phyloP scores from a whole-genome alignment of 2,113 vertebrate species.

The Apteryx mantelli region DNA sequence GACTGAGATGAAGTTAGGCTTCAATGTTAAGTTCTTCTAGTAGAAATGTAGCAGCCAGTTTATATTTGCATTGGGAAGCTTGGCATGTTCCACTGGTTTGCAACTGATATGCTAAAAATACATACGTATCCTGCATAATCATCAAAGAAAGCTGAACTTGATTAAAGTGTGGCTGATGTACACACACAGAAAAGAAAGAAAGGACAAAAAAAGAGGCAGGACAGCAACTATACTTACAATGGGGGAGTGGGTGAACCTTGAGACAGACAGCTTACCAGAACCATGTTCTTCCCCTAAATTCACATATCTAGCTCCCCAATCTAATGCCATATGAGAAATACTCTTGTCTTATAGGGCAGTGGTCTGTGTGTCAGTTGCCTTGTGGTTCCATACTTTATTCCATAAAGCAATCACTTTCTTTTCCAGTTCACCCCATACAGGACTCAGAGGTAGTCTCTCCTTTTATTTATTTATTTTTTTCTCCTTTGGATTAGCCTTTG shows the following conservation, averaged over 20 bases:
- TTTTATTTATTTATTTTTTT: background rate
- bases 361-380: background rate
- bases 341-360: background rate
- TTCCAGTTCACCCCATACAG: background rate
- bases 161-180: background rate
- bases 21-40: background rate
- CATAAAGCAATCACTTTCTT: background rate
- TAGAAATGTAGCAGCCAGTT: constrained; percentile 4
- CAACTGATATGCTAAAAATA: background rate
- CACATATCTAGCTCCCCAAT: background rate
- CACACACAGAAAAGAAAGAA: background rate
- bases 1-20: background rate
- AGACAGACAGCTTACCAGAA: background rate
- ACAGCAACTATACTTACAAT: background rate
- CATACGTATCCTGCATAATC: background rate
- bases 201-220: background rate
- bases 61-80: constrained; percentile 44
- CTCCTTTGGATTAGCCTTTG: background rate
- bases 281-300: background rate
- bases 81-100: background rate
- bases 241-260: background rate
- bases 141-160: background rate
- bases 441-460: background rate
- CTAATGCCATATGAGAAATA: background rate
- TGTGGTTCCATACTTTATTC: background rate